Percentiles rank a stretch among this genome's conserved stretches.
These are phyloP conservation scores for Melanostoma scalare DNA, from an alignment of 2,888 invertebrate genomes.

Conservation along the genomic window DNA sequence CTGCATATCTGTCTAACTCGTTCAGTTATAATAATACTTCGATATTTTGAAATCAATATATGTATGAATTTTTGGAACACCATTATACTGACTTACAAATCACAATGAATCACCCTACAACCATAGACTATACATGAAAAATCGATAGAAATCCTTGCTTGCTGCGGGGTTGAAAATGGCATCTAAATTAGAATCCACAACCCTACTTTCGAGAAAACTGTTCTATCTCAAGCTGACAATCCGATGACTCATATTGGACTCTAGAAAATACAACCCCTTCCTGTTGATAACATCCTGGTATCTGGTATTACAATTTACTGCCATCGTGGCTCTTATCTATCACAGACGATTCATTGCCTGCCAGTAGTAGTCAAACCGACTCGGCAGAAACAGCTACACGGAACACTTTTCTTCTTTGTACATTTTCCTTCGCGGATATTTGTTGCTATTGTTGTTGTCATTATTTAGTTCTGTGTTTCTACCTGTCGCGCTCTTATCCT, in stretches of 20 bases:
- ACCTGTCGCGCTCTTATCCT: conserved; percentile 69
- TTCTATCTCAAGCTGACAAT: not conserved
- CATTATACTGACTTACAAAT: too few relatives aligned
- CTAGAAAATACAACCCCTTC: conserved; percentile 33
- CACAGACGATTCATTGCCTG: conserved; percentile 54
- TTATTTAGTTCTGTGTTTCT: conserved; percentile 48
- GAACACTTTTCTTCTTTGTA: conserved; percentile 23
- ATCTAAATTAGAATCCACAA: not conserved
- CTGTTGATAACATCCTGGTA: conserved; percentile 52
- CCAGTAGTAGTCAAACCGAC: conserved; percentile 66
- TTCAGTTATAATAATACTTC: too few relatives aligned
- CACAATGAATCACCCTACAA: not conserved
- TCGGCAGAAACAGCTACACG: conserved; percentile 49
- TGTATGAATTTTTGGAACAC: too few relatives aligned
- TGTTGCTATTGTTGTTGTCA: conserved; percentile 67
- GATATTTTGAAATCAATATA: too few relatives aligned
- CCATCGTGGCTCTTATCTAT: conserved; percentile 63
- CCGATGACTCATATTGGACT: conserved; percentile 7
- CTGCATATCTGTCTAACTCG: too few relatives aligned
- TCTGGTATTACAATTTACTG: conserved; percentile 47
- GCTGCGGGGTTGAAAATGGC: too few relatives aligned
- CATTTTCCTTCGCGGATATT: conserved; percentile 64
- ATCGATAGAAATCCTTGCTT: not conserved
- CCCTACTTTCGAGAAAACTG: conserved; percentile 13
- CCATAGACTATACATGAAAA: not conserved